Conservation (phyloP, 2,888 invertebrate species). For the Acanthosepion lycidas region DNA sequence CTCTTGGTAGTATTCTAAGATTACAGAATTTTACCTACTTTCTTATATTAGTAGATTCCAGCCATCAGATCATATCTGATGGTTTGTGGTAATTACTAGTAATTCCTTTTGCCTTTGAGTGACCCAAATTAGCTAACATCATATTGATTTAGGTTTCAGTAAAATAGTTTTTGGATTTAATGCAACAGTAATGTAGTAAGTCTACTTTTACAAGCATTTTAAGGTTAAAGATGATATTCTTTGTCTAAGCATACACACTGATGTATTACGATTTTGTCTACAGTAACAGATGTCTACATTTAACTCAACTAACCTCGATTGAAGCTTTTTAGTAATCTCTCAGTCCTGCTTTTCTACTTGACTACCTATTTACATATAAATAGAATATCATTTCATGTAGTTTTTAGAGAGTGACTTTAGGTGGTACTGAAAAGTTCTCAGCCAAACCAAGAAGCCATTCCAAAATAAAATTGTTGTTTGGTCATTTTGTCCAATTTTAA, state of each 20-base stretch:
- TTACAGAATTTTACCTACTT: neutral
- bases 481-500: no score
- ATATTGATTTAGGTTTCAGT: neutral
- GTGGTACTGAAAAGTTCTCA: no score
- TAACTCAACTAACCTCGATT: neutral
- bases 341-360: neutral
- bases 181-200: neutral
- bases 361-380: neutral
- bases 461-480: no score
- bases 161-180: neutral
- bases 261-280: neutral
- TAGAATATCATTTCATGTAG: neutral
- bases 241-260: neutral
- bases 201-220: neutral
- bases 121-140: neutral
- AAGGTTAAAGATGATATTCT: neutral
- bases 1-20: no score
- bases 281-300: neutral
- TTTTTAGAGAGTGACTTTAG: neutral
- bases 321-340: neutral
- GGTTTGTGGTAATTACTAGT: neutral
- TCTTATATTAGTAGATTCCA: neutral
- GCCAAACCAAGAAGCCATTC: no score
- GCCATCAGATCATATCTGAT: neutral
- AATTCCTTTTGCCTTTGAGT: neutral